A percentile compares a stretch with the other conserved stretches of the same genome.
Evolutionary conservation across 2,113 vertebrate genomes (phyloP).

Genomic region (Helogale parvula): DNA sequence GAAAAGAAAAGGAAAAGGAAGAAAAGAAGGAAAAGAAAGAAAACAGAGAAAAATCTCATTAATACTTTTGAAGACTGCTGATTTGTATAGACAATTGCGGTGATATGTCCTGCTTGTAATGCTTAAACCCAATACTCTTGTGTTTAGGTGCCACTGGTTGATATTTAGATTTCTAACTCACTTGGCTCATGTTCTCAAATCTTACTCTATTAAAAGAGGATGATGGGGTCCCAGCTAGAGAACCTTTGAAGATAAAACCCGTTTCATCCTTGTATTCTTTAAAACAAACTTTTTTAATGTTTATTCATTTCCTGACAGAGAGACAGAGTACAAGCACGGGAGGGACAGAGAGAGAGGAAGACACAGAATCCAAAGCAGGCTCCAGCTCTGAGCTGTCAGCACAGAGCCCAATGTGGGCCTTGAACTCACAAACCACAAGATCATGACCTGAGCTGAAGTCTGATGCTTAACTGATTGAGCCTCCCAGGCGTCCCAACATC

Average conservation of each 20-base stretch:
- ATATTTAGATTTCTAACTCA: constrained; percentile 17
- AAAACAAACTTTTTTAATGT: too few species aligned
- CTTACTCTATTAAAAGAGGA: background rate
- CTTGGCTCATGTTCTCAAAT: background rate
- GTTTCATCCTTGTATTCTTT: background rate
- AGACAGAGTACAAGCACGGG: too few species aligned
- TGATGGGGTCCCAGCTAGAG: background rate
- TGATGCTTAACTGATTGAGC: too few species aligned
- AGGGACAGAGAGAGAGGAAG: too few species aligned
- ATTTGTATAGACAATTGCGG: background rate
- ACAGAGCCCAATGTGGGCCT: too few species aligned
- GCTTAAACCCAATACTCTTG: background rate
- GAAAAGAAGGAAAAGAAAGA: background rate
- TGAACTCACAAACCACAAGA: too few species aligned
- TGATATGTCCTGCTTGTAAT: constrained; percentile 2
- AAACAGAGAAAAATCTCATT: background rate
- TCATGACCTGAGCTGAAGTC: too few species aligned
- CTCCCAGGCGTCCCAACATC: too few species aligned
- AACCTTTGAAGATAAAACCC: background rate
- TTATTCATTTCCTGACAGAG: too few species aligned
- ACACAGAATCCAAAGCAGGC: too few species aligned
- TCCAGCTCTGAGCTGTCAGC: too few species aligned
- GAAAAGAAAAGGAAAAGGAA: background rate
- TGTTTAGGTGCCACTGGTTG: background rate
- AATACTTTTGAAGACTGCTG: background rate